Evolutionary conservation across 2,888 invertebrate species (phyloP).

Genomic region (Argyresthia albistria): DNA sequence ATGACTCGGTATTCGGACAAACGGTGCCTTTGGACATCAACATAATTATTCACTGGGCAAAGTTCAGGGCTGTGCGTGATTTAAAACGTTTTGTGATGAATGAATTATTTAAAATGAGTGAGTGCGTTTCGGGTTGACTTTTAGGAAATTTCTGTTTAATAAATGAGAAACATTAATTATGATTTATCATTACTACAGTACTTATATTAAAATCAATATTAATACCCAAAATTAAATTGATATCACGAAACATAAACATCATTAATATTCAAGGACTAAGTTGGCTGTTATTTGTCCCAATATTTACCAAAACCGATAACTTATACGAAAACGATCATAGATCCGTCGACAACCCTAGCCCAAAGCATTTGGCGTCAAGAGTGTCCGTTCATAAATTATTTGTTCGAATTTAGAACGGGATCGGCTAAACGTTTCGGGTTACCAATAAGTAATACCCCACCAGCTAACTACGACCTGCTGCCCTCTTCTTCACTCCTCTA

Average conservation of each 20-base stretch:
- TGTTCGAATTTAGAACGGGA: conserved; percentile 69
- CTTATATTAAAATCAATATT: too few relatives aligned
- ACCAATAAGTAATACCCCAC: conserved; percentile 62
- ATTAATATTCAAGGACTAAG: too few relatives aligned
- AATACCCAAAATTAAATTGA: too few relatives aligned
- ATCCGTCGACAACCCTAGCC: conserved; percentile 28
- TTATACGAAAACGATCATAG: too few relatives aligned
- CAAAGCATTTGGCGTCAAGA: conserved; percentile 36
- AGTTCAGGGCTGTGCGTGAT: conserved; percentile 25
- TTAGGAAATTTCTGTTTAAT: too few relatives aligned
- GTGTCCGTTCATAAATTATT: conserved; percentile 69
- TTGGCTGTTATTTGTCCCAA: too few relatives aligned
- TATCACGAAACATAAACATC: too few relatives aligned
- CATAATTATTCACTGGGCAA: conserved; percentile 37
- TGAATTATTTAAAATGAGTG: too few relatives aligned
- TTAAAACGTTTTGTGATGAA: neutral
- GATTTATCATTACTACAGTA: too few relatives aligned
- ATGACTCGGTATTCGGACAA: conserved; percentile 22
- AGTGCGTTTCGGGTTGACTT: too few relatives aligned
- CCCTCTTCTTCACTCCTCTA: conserved; percentile 4
- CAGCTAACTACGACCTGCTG: conserved; percentile 25
- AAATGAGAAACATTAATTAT: too few relatives aligned
- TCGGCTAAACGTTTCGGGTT: conserved; percentile 67
- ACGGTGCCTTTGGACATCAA: conserved; percentile 20
- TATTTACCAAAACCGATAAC: too few relatives aligned